phyloP scores from a whole-genome alignment of 2,797 vertebrate genomes.

The Sebastolobus alascanus region DNA sequence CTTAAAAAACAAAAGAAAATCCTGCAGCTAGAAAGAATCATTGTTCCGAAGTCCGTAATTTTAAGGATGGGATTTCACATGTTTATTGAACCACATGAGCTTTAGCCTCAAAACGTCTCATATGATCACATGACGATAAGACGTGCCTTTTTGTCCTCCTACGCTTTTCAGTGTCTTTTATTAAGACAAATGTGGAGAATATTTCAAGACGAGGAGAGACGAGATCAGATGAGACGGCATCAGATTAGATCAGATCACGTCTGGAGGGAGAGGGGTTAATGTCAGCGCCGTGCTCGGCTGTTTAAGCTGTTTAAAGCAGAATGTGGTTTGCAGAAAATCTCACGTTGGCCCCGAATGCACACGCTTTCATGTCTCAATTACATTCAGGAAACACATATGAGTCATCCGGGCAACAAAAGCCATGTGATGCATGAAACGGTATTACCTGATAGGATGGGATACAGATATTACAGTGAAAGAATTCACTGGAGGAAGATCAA shows the following conservation, averaged over 20 bases:
- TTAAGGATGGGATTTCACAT: conserved; percentile 14
- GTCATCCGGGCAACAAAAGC: conserved; percentile 47
- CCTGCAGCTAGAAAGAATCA: conserved; percentile 24
- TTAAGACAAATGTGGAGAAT: conserved; percentile 32
- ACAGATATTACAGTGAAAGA: conserved; percentile 55
- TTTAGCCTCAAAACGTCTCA: conserved; percentile 49
- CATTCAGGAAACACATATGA: neutral
- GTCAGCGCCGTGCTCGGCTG: conserved; percentile 2
- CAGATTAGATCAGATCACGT: conserved; percentile 60
- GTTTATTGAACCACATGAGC: conserved; percentile 41
- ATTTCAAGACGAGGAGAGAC: conserved; percentile 29
- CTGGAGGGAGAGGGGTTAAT: conserved; percentile 32
- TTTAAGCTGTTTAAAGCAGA: conserved; percentile 38
- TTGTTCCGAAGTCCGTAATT: conserved; percentile 17
- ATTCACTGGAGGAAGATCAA: conserved; percentile 39
- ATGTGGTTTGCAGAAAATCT: conserved; percentile 46
- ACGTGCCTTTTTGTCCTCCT: neutral
- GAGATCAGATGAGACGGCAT: conserved; percentile 53
- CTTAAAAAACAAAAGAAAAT: conserved; percentile 17
- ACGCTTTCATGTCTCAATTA: conserved; percentile 34
- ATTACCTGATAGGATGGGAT: conserved; percentile 56
- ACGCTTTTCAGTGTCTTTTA: conserved; percentile 1
- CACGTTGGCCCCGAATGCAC: conserved; percentile 5
- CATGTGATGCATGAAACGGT: conserved; percentile 42
- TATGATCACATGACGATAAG: neutral